These are phyloP conservation scores for Cherax destructor DNA, from an alignment of 1,140 invertebrate genomes.

Conservation along the genomic window DNA sequence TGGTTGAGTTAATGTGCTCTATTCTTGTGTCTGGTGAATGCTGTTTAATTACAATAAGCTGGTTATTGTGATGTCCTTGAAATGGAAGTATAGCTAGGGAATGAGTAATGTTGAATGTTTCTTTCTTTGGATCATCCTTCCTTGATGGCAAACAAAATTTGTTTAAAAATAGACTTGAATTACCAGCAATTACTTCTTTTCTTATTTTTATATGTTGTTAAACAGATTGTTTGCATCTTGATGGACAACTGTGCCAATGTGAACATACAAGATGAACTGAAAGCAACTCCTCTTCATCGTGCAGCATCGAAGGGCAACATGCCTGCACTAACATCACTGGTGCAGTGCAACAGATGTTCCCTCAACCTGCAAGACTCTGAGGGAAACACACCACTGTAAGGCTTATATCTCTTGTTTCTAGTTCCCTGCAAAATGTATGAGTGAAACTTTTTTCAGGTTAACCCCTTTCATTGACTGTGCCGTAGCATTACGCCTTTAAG, in stretches of 20 bases:
- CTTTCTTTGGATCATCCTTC: too few species aligned
- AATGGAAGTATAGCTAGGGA: too few species aligned
- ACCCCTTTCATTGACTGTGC: too few species aligned
- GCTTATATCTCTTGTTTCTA: not conserved
- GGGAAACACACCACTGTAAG: constrained; percentile 84
- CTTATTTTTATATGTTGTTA: not conserved
- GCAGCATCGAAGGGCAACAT: constrained; percentile 88
- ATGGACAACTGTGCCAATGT: constrained; percentile 84
- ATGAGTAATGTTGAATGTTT: too few species aligned
- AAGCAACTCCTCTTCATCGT: constrained; percentile 89
- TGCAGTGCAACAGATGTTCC: constrained; percentile 78
- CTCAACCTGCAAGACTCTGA: constrained; percentile 80
- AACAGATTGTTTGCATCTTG: constrained; percentile 81
- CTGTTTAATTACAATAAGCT: too few species aligned
- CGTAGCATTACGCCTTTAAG: too few species aligned
- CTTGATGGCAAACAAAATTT: not conserved
- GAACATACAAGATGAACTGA: constrained; percentile 84
- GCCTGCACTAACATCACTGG: constrained; percentile 83
- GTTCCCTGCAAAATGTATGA: too few species aligned
- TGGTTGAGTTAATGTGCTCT: too few species aligned
- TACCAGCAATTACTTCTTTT: not conserved
- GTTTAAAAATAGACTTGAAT: not conserved
- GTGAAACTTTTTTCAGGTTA: too few species aligned
- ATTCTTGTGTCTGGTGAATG: too few species aligned
- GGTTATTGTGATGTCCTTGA: too few species aligned